Evolutionary conservation across 1,140 invertebrate genomes (phyloP), one percentile per base, ranked within the genome.

Genomic region (Hirudo medicinalis): DNA sequence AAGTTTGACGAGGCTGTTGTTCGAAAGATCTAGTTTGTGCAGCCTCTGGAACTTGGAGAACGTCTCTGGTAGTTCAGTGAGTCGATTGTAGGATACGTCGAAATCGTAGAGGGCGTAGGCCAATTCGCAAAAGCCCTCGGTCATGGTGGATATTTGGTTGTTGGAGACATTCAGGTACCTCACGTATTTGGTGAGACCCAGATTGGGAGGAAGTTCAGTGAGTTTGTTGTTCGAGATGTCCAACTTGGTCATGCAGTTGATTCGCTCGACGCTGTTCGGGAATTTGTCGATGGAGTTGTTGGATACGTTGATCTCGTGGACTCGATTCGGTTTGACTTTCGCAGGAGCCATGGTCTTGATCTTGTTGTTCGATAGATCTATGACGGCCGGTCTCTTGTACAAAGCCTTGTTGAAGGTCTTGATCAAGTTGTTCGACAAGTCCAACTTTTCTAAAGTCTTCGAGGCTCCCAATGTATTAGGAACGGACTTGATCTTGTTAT

Each of bases 221-320:
- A 81, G 71, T 43, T 78, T 76, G 73, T 81, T 81, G 73, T 79
- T 67, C 3, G 77, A 76, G 20, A 81, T 71, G 75, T 79, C 76
- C 55, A 80, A 73, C 67, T 72, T 77, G 9, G 76, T 78, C 32
- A 81, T 73, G n/a, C 78, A 80, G 63, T 72, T 63, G 0, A 81
- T 75, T 22, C 76, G 77, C 70, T 79, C 77, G 15, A 79, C 67
- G 71, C 77, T 75, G 19, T 74, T 71, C 0, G 79, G 77, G 8
- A 79, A 53, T 20, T 78, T 77, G 53, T 75, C 70, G 25, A 81
- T 72, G n/a, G 78, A 74, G 70, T 81, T 81, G 73, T 79, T 63
- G 2, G 79, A 79, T 17, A 79, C 76, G 60, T 81, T 75, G 19
- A 81, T 73, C 13, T 29, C 29, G 36, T 75, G 74, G 54, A 78